Evolutionary conservation across 2,113 vertebrate species (phyloP), one percentile per base, ranked within the genome.

Genomic region (Myrmecophaga tridactyla): DNA sequence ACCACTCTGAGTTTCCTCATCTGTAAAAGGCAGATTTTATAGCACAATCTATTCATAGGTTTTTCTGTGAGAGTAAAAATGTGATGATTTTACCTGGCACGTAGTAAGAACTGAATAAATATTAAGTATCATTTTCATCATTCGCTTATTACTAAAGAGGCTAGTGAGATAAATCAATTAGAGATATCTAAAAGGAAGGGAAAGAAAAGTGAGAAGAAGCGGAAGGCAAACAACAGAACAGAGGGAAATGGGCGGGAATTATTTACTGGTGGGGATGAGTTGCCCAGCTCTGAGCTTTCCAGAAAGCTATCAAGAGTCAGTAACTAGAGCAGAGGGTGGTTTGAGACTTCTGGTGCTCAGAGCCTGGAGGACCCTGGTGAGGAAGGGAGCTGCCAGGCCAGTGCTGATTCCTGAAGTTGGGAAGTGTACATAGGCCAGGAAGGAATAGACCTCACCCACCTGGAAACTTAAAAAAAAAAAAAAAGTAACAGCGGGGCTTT

Each of bases 21-120:
- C 36, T 86, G 4, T 78, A 39, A 93, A 89, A 83, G 63, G 34
- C 46, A 73, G 46, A 77, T 65, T 48, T 48, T 82, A 36, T 41
- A 82, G 41, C 4, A 72, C 51, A 89, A 78, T 36, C 78, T 53
- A 58, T 70, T n/a, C 23, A 39, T 15, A 77, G 11, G 11, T 20
- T 13, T n/a, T 76, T 95, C n/a, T 43, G 29, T 72, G 48, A 58
- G 36, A 77, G 67, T 83, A 69, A 93, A 75, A 88, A 69, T 75
- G 20, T 56, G 56, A 69, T 39, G 27, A 23, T 75, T 7, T n/a
- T 48, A 21, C 58, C 29, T 11, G 21, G 41, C 12, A 56, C 41
- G 73, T 17, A 82, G 62, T 72, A 89, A 85, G 58, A 96, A 34
- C 56, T 70, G 75, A 27, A 36, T 4, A 46, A 78, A 62, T 69